phyloP scores from a whole-genome alignment of 1,140 invertebrate species.

The Kradibia gibbosae region DNA sequence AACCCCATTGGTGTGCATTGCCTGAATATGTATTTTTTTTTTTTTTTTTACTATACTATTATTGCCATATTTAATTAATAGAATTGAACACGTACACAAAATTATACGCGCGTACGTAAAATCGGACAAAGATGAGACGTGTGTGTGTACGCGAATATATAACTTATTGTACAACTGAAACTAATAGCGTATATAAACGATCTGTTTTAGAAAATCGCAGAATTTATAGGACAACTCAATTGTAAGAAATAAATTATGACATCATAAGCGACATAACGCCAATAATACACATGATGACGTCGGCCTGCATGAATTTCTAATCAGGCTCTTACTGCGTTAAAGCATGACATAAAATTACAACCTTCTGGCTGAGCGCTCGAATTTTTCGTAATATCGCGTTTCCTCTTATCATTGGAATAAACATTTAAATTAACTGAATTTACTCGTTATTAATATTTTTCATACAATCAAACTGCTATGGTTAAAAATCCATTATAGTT shows the following conservation, averaged over 20 bases:
- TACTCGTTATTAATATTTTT: no score
- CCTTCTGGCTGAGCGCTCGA: neutral
- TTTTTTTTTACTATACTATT: no score
- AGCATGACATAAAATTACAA: conserved; percentile 9
- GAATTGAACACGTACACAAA: no score
- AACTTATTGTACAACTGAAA: neutral
- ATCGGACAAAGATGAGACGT: no score
- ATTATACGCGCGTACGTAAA: no score
- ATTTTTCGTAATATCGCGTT: neutral
- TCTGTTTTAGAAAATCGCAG: neutral
- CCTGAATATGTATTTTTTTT: no score
- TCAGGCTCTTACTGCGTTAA: neutral
- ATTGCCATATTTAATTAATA: no score
- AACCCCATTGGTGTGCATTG: no score
- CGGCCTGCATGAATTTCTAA: conserved; percentile 6
- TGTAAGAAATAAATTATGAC: conserved; percentile 25
- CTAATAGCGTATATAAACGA: neutral
- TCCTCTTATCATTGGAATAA: no score
- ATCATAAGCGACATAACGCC: neutral
- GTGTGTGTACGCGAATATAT: neutral
- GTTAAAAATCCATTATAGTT: no score
- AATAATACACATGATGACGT: neutral
- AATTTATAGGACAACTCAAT: conserved; percentile 26
- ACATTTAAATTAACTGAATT: no score
- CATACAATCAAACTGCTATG: no score